A percentile compares a stretch with the other conserved stretches of the same genome.
Evolutionary conservation across 1,140 invertebrate species (phyloP).

Genomic region (Brachionus calyciflorus): DNA sequence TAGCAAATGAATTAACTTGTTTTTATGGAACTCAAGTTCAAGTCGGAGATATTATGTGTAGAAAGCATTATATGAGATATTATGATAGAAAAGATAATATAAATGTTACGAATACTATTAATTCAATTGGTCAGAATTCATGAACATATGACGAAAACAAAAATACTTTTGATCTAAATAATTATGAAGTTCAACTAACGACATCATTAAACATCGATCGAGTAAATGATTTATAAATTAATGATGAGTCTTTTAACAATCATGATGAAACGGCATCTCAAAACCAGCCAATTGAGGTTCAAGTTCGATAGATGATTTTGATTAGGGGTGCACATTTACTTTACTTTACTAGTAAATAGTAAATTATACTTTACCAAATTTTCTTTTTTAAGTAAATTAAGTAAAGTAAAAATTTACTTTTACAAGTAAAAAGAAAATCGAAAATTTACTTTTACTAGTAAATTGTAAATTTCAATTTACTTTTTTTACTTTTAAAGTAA

Average conservation of each 20-base stretch:
- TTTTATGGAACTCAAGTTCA: slow-evolving; percentile 21
- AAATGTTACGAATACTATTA: slow-evolving; percentile 1
- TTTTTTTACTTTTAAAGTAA: no score
- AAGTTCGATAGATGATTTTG: no score
- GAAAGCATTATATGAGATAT: slow-evolving; percentile 13
- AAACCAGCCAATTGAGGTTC: background rate
- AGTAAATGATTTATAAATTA: slow-evolving; percentile 1
- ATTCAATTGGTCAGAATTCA: slow-evolving; percentile 15
- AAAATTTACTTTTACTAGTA: no score
- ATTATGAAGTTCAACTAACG: background rate
- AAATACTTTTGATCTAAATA: slow-evolving; percentile 19
- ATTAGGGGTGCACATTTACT: no score
- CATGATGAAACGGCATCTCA: background rate
- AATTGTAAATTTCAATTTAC: no score
- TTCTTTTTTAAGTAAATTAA: no score
- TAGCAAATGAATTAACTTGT: slow-evolving; percentile 23
- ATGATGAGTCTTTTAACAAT: background rate
- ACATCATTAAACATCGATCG: slow-evolving; percentile 1
- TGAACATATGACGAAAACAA: slow-evolving; percentile 1
- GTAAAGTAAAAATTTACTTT: no score
- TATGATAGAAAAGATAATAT: slow-evolving; percentile 4
- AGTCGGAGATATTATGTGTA: slow-evolving; percentile 12
- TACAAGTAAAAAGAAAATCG: no score
- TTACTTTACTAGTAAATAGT: no score
- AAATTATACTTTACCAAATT: no score